Base-by-base conservation (phyloP, 2,797 vertebrate species). In the Phrynocephalus forsythii region DNA sequence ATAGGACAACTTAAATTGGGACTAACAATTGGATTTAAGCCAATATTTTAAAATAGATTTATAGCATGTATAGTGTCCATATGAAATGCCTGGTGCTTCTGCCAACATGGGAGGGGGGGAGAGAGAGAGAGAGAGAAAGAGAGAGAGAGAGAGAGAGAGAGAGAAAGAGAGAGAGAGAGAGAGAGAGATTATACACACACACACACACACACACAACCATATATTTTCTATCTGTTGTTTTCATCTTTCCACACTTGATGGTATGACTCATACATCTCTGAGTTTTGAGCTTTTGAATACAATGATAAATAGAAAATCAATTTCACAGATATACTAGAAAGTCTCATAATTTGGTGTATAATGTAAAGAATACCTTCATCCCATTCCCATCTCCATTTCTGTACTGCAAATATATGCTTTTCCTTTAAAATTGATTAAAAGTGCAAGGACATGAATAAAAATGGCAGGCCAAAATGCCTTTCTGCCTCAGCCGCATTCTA, bases 341-440 rank as follows among this genome's bases (percentile, higher is more conserved):
- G 78, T 91, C 88, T 90, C 67, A 33, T 73, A 0, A 18, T 75
- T 56, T 90, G 89, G 91, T 77, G 77, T n/a, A 48, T 91, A 60
- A 73, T 7, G 0, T 89, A 87, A 89, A 91, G 48, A 92, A 87
- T 78, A 82, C 73, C 67, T 91, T 91, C 73, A 50, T 83, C 75
- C 89, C 73, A 79, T 92, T 79, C 89, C 72, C 92, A 82, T 86
- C 91, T 91, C 77, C 88, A 91, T 90, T 86, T 86, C 86, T 86
- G 38, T 78, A 82, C 83, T 89, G 82, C 90, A 95, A 91, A 94
- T 91, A 87, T 50, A 78, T 33, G 38, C 83, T 91, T 69, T 84
- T 75, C 66, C 88, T 95, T 95, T 95, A 94, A 95, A 90, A 92
- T 91, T 72, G 69, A 91, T 92, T 93, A 82, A 15, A 50, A 94